Evolutionary conservation across 2,888 invertebrate species (phyloP), one percentile per base, ranked within the genome.

Genomic region (Cerceris ruficornis): DNA sequence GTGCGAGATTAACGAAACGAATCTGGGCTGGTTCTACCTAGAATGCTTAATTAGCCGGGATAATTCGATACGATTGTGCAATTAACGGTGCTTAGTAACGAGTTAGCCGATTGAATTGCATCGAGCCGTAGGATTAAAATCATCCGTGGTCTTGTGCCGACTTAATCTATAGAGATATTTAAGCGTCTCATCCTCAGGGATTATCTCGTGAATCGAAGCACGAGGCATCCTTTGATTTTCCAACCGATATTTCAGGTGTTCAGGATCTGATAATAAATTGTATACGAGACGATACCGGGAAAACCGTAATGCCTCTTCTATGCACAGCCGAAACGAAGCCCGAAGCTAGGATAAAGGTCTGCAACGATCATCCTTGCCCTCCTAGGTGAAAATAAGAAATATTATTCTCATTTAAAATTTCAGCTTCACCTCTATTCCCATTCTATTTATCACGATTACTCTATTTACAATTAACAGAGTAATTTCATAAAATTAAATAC

Each of bases 301-400:
- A 97, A 88, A 96, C 97, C 4, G 97, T 98, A 0, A 97, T 96
- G 7, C 97, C 97, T 0, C 96, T 96, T 90, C 94, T 98, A 91
- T 98, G 98, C 88, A 95, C 97, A 46, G 95, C 96, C 0, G 96
- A 97, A 86, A 96, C 96, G 0, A 97, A 97, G 90, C 98, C 98
- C 0, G 98, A 98, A 91, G 96, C 97, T 62, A 94, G 98, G 77
- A 97, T 97, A 46, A 94, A 97, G 88, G 97, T 97, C 0, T 98
- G 98, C 93, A 99, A 99, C 91, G 98, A 98, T 88, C 96, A 97
- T 78, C 97, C 98, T 0, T 99, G 99, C 90, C 98, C 98, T 1
- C 98, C 98, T 0, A 95, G 98, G 94, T 96, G 94, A 88, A 86
- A 46, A 7, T 13, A 64, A 65, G 14, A 8, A 57, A 59, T 52